Conservation (phyloP, 2,113 vertebrate species). For the Pedionomus torquatus region DNA sequence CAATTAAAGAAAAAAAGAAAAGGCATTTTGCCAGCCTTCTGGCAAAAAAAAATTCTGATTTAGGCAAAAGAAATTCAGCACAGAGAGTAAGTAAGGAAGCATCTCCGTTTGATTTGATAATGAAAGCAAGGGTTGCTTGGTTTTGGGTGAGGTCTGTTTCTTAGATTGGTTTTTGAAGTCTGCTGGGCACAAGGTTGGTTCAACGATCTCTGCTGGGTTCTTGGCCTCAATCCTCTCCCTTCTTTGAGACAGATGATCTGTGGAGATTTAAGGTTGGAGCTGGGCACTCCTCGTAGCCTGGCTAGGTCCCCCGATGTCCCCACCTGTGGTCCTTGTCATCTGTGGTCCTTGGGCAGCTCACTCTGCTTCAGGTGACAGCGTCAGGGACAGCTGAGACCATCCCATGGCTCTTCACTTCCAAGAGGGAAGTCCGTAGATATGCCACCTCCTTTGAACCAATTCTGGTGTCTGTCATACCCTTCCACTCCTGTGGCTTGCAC, state of each 20-base stretch:
- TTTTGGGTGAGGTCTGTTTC: neutral
- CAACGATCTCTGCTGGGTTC: fast-evolving
- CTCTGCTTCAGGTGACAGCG: neutral
- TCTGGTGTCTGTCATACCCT: neutral
- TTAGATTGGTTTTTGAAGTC: neutral
- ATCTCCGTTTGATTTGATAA: neutral
- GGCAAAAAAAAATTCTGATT: neutral
- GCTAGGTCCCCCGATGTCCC: fast-evolving
- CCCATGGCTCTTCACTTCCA: too few species aligned
- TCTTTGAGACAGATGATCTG: neutral
- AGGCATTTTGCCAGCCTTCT: neutral
- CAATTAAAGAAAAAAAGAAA: neutral
- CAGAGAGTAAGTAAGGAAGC: neutral
- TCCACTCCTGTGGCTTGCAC: neutral
- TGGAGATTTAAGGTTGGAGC: neutral
- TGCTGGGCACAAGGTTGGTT: neutral
- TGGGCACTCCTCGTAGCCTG: neutral
- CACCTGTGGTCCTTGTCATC: too few species aligned
- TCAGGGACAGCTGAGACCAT: neutral
- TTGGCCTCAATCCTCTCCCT: neutral
- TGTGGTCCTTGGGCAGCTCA: neutral
- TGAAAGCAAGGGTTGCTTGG: neutral
- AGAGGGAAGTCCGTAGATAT: too few species aligned
- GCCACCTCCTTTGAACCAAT: neutral
- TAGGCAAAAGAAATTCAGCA: fast-evolving